Base-by-base conservation (phyloP, 2,888 invertebrate species). In the Harpalus rubripes region DNA sequence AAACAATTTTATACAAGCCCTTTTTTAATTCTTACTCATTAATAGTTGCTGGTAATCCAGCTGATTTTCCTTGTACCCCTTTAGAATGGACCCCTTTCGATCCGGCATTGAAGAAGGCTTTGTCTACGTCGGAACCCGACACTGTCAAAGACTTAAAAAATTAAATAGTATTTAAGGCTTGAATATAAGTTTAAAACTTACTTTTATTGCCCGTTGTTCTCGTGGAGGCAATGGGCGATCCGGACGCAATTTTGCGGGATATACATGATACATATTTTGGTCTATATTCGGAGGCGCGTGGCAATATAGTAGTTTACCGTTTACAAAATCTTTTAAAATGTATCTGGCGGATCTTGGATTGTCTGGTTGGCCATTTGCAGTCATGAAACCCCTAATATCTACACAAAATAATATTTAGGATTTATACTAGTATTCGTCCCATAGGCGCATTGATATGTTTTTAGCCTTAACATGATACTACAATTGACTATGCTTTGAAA, bases 351-450 rank as follows among this genome's bases (percentile, higher is more conserved):
- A 96, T 26, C 99, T 94, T 0, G 99, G 95, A 90, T 96, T 96
- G 92, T 99, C 99, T 0, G 99, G 99, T 88, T 98, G 95, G 0
- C 99, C 99, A 85, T 96, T 96, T 8, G 97, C 95, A 0, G 98
- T 98, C 99, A 99, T 99, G 91, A 97, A 99, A 18, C 99, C 99
- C 88, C 99, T 93, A 92, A 97, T 97, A 90, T 94, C 98, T 98
- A 91, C 18, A 90, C 90, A 74, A 32, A 85, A 68, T 58, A 22
- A 22, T 22, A 22, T 22, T 22, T 22, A 22, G 3, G 22, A 22
- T 22, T 1, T n/a, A n/a, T n/a, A n/a, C n/a, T n/a, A n/a, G n/a
- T 22, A 1, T 1, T 22, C 15, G 5, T 2, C 1, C 7, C 32
- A 22, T 59, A 63, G 5, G 18, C 4, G 61, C n/a, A n/a, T 1